Percentiles rank a stretch among this genome's conserved stretches.
These are phyloP conservation scores for Lithophane ornitopus DNA, from an alignment of 2,888 invertebrate genomes.

Conservation along the genomic window DNA sequence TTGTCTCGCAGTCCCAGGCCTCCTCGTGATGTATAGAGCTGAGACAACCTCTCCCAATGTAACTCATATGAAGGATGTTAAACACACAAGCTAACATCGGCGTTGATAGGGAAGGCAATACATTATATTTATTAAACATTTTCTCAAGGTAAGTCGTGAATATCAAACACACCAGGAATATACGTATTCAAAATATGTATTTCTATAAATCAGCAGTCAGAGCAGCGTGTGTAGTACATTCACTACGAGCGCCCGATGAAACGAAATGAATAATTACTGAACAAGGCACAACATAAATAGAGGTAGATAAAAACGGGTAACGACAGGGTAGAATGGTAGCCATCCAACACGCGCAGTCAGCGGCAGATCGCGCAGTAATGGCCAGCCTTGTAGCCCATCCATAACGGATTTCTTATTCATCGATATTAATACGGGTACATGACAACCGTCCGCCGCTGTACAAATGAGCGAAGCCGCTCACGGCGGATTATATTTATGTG, in stretches of 20 bases:
- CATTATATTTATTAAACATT: constrained; percentile 61
- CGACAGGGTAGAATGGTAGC: constrained; percentile 84
- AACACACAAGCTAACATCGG: constrained; percentile 57
- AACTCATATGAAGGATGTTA: constrained; percentile 60
- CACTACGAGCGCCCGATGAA: constrained; percentile 69
- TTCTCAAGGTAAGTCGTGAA: constrained; percentile 62
- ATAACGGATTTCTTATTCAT: constrained; percentile 91
- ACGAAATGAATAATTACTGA: constrained; percentile 73
- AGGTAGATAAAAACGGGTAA: constrained; percentile 82
- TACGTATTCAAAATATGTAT: constrained; percentile 67
- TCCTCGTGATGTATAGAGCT: constrained; percentile 42
- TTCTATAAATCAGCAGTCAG: constrained; percentile 72
- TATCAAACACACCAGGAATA: constrained; percentile 58
- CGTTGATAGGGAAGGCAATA: constrained; percentile 56
- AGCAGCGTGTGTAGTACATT: constrained; percentile 65
- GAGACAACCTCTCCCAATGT: constrained; percentile 49
- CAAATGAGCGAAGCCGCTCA: constrained; percentile 88
- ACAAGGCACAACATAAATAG: constrained; percentile 82
- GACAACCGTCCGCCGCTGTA: constrained; percentile 87
- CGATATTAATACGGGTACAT: constrained; percentile 89
- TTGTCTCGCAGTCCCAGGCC: constrained; percentile 34
- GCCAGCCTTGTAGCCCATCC: constrained; percentile 88
- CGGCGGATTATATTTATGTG: constrained; percentile 88
- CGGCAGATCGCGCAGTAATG: constrained; percentile 83
- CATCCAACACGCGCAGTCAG: constrained; percentile 76